Percentiles rank a stretch among this genome's conserved stretches.
Conservation (phyloP, 2,113 vertebrate genomes). For the Ciconia boyciana region DNA sequence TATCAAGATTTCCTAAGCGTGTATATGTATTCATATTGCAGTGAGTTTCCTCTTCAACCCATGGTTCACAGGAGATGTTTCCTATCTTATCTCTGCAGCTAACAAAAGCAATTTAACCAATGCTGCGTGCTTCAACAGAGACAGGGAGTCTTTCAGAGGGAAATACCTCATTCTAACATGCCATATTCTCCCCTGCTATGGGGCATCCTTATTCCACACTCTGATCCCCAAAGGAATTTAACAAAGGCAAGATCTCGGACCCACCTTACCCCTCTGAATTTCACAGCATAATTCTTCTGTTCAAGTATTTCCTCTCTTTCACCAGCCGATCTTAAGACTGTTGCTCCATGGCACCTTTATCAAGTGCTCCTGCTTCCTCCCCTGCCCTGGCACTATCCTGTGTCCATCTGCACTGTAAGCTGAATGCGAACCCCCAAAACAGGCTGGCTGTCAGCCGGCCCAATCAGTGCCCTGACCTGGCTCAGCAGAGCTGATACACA, state of each 20-base stretch:
- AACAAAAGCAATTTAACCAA: background rate
- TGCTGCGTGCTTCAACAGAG: background rate
- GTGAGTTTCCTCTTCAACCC: background rate
- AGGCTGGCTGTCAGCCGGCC: background rate
- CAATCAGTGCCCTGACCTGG: accelerated
- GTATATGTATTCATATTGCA: background rate
- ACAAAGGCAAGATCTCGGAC: background rate
- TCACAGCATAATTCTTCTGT: background rate
- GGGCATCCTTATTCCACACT: background rate
- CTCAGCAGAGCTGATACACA: background rate
- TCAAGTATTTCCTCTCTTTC: background rate
- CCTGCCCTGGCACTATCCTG: background rate
- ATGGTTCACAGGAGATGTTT: background rate
- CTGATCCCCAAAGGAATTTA: background rate
- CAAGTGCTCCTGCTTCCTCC: background rate
- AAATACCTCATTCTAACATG: background rate
- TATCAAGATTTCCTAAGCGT: background rate
- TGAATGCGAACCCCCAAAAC: background rate
- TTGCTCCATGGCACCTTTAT: background rate
- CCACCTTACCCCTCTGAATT: background rate
- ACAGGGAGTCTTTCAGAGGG: background rate
- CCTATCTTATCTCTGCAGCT: background rate
- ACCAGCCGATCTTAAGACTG: background rate
- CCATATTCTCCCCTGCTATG: background rate
- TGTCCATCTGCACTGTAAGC: background rate